Evolutionary conservation across 2,888 invertebrate genomes (phyloP).

Genomic region (Nomada fucata): DNA sequence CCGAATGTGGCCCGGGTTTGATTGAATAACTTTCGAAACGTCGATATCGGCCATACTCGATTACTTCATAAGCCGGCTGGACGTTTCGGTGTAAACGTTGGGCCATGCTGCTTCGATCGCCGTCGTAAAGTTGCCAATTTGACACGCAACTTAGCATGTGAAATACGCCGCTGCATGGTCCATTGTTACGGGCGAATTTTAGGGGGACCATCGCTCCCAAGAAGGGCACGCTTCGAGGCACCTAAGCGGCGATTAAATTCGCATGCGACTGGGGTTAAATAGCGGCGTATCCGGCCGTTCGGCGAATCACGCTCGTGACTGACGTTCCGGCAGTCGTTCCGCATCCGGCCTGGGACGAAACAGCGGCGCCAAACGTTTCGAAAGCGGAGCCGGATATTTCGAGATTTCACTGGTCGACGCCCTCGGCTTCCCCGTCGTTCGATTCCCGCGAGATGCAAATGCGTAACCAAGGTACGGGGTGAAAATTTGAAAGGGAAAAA

Average conservation of each 20-base stretch:
- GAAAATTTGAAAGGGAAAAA: conserved; percentile 2
- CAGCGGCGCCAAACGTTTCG: conserved; percentile 12
- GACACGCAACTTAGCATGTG: too few species aligned
- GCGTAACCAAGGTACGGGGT: background rate
- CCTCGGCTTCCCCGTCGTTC: conserved; percentile 29
- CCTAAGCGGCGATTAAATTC: conserved; percentile 15
- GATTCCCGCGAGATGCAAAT: conserved; percentile 54
- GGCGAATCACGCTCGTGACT: conserved; percentile 22
- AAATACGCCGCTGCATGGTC: background rate
- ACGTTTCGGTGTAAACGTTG: too few species aligned
- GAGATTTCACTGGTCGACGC: conserved; percentile 42
- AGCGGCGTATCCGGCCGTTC: conserved; percentile 2
- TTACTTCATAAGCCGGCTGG: background rate
- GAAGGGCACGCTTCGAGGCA: background rate
- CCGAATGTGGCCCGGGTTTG: background rate
- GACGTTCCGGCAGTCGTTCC: conserved; percentile 15
- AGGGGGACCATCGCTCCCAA: background rate
- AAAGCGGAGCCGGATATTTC: conserved; percentile 36
- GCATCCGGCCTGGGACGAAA: background rate
- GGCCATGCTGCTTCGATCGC: too few species aligned
- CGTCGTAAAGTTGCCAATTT: too few species aligned
- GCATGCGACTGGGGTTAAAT: conserved; percentile 27
- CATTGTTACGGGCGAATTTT: background rate
- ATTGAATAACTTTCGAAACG: conserved; percentile 16
- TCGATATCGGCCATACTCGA: conserved; percentile 4